Conservation (phyloP, 2,888 invertebrate species). For the Bruchidius siliquastri region DNA sequence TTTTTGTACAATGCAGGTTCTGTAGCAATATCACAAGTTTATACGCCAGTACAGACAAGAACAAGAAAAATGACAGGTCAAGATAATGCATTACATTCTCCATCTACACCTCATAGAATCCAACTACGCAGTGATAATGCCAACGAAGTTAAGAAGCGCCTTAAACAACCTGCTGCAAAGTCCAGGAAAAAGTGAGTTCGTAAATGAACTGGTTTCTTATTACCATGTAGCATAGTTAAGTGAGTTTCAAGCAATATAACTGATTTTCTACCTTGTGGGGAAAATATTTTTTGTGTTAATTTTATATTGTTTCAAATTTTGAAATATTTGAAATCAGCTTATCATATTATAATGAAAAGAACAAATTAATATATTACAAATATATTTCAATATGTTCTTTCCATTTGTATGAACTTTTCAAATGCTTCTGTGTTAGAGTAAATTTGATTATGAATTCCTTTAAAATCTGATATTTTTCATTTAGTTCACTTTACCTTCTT, state of each 20-base stretch:
- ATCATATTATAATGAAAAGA: too few relatives aligned
- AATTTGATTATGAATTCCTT: not conserved
- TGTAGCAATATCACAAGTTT: slow-evolving; percentile 18
- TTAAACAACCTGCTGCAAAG: slow-evolving; percentile 18
- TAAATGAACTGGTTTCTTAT: not conserved
- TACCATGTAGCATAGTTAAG: too few relatives aligned
- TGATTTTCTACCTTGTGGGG: too few relatives aligned
- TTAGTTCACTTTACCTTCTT: not conserved
- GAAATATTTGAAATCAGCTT: too few relatives aligned
- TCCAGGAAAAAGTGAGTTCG: slow-evolving; percentile 21
- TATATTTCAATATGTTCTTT: too few relatives aligned
- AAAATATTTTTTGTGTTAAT: too few relatives aligned
- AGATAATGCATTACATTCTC: slow-evolving; percentile 19
- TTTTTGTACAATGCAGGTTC: too few relatives aligned
- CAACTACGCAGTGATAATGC: slow-evolving; percentile 28
- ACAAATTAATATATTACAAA: too few relatives aligned
- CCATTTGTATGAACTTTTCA: too few relatives aligned
- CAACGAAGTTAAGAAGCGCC: slow-evolving; percentile 18
- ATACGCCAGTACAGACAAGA: slow-evolving; percentile 26
- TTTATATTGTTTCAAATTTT: too few relatives aligned
- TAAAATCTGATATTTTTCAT: not conserved
- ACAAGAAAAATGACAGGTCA: slow-evolving; percentile 20
- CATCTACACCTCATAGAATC: slow-evolving; percentile 40
- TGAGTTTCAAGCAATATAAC: too few relatives aligned
- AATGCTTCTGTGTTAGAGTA: too few relatives aligned